Percentiles rank a stretch among this genome's conserved stretches.
These are phyloP conservation scores for Pseudochirops cupreus DNA, from an alignment of 2,797 vertebrate species.

Conservation along the genomic window DNA sequence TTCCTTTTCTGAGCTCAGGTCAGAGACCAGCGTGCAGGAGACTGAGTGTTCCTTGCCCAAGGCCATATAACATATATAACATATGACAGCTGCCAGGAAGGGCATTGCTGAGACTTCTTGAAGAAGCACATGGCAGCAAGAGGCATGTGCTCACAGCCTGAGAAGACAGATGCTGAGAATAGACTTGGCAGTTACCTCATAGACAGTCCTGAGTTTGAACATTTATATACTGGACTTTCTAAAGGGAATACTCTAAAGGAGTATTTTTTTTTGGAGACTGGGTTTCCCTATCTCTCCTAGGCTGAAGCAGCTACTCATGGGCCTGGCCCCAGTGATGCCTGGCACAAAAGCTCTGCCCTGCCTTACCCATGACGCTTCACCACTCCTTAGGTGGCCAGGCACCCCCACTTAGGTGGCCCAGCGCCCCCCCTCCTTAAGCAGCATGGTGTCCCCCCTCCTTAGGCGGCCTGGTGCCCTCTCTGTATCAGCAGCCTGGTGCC, in stretches of 20 bases:
- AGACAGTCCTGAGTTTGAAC: neutral
- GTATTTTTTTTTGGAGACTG: neutral
- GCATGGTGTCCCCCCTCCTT: too few relatives aligned
- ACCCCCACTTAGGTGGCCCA: too few relatives aligned
- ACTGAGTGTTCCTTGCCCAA: neutral
- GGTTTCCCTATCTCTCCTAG: neutral
- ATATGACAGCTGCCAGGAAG: too few relatives aligned
- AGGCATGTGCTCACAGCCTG: neutral
- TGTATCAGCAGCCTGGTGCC: too few relatives aligned
- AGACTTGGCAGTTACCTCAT: neutral
- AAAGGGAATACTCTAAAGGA: neutral
- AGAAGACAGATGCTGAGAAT: neutral
- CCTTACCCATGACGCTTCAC: neutral
- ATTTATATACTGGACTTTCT: neutral
- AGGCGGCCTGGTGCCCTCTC: too few relatives aligned
- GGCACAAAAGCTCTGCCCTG: neutral
- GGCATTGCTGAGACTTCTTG: neutral
- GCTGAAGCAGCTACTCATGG: neutral
- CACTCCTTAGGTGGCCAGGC: neutral
- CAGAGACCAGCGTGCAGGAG: neutral
- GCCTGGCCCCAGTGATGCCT: neutral
- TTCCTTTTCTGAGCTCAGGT: neutral
- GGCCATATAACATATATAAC: neutral
- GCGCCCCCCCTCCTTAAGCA: too few relatives aligned
- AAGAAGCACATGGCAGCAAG: neutral